A percentile compares a stretch with the other conserved stretches of the same genome.
These are phyloP conservation scores for Knipowitschia caucasica DNA, from an alignment of 2,797 vertebrate species.

Conservation along the genomic window DNA sequence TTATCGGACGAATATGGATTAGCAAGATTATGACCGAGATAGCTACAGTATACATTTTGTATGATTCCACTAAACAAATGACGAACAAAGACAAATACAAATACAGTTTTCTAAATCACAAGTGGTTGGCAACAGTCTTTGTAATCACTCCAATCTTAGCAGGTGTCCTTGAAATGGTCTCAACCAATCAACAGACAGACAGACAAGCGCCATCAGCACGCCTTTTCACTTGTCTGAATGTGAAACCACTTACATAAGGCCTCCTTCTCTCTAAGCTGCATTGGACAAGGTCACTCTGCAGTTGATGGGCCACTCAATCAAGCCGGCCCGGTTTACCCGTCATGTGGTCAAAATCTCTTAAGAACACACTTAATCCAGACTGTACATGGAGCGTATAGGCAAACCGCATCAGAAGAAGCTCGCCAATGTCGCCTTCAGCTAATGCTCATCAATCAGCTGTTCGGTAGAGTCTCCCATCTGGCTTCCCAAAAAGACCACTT, in stretches of 20 bases:
- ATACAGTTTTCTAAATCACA: neutral
- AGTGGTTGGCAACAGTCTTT: neutral
- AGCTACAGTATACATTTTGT: too few relatives aligned
- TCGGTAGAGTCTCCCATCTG: neutral
- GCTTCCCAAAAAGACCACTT: conserved; percentile 5
- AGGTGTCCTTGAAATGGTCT: neutral
- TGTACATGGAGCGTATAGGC: conserved; percentile 28
- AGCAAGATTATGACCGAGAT: too few relatives aligned
- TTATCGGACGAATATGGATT: too few relatives aligned
- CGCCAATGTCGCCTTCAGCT: conserved; percentile 5
- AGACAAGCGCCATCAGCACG: conserved; percentile 15
- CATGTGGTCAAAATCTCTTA: conserved; percentile 55
- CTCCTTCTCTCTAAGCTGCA: conserved; percentile 41
- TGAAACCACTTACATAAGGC: conserved; percentile 58
- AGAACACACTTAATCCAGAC: conserved; percentile 49
- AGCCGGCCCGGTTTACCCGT: conserved; percentile 40
- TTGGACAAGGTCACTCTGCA: conserved; percentile 49
- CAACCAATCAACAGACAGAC: conserved; percentile 4
- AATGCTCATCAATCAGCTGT: conserved; percentile 15
- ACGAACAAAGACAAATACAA: too few relatives aligned
- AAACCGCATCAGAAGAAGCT: conserved; percentile 15
- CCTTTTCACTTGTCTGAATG: conserved; percentile 44
- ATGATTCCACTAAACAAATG: too few relatives aligned
- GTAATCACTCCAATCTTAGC: neutral
- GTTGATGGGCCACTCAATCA: conserved; percentile 55